phyloP scores from a whole-genome alignment of 1,140 invertebrate genomes.

The Anoplolepis gracilipes region DNA sequence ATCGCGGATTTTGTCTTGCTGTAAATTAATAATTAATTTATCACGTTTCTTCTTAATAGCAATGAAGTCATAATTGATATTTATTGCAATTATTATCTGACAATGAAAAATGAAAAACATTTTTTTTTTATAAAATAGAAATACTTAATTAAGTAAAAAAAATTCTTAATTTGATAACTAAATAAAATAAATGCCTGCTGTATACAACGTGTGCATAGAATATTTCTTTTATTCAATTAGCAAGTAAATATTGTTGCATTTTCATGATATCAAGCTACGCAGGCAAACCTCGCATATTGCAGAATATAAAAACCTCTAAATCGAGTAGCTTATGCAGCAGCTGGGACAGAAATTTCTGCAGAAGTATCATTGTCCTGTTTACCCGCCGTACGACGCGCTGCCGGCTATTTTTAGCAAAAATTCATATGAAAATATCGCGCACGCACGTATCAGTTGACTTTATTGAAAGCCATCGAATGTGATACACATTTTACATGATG shows the following conservation, averaged over 20 bases:
- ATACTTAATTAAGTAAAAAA: background rate
- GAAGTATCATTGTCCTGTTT: conserved; percentile 60
- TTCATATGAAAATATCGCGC: conserved; percentile 45
- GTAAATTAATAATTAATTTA: background rate
- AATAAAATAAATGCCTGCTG: background rate
- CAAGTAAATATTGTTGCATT: conserved; percentile 8
- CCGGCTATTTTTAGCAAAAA: conserved; percentile 36
- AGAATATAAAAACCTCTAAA: conserved; percentile 40
- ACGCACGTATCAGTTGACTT: conserved; percentile 11
- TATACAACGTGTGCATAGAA: background rate
- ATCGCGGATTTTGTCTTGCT: conserved; percentile 2
- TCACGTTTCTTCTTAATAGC: background rate
- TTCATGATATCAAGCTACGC: conserved; percentile 5
- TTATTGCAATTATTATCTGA: background rate
- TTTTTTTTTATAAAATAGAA: background rate
- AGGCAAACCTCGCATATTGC: conserved; percentile 1
- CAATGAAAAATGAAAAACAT: background rate
- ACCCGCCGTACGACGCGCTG: conserved; percentile 6
- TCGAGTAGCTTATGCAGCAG: conserved; percentile 56
- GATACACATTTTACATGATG: conserved; percentile 10
- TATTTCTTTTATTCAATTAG: conserved; percentile 26
- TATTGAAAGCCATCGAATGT: conserved; percentile 13
- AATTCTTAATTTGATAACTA: background rate
- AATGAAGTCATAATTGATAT: background rate
- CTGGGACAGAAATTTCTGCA: conserved; percentile 51